A percentile compares a stretch with the other conserved stretches of the same genome.
Evolutionary conservation across 1,140 invertebrate species (phyloP).

Genomic region (Drosophila eugracilis): DNA sequence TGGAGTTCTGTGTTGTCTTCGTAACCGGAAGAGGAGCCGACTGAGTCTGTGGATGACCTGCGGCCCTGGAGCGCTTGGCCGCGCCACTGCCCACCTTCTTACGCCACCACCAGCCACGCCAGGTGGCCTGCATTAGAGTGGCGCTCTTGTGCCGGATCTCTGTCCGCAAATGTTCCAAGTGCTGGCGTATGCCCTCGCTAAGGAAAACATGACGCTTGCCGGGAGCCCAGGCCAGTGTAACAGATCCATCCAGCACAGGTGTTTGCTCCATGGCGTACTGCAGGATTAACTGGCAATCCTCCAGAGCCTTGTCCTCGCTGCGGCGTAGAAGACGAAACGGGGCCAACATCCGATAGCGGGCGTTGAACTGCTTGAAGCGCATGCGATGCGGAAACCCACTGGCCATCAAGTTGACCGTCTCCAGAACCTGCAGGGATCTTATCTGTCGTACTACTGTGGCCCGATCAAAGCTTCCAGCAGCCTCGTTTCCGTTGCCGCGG

Average conservation of each 20-base stretch:
- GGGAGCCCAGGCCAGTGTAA: constrained; percentile 88
- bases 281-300: constrained; percentile 92
- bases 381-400: constrained; percentile 96
- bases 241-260: constrained; percentile 76
- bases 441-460: constrained; percentile 92
- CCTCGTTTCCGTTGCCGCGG: constrained; percentile 92
- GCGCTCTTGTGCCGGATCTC: constrained; percentile 92
- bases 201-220: constrained; percentile 97
- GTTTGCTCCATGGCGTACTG: constrained; percentile 87
- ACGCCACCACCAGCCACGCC: constrained; percentile 91
- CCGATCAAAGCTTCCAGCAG: constrained; percentile 92
- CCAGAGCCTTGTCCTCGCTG: constrained; percentile 92
- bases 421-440: constrained; percentile 95
- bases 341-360: constrained; percentile 92
- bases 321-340: constrained; percentile 90
- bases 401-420: constrained; percentile 98
- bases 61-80: constrained; percentile 33
- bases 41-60: constrained; percentile 4
- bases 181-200: constrained; percentile 96
- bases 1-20: constrained; percentile 29
- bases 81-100: constrained; percentile 88
- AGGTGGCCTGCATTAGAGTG: constrained; percentile 91
- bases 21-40: constrained; percentile 31
- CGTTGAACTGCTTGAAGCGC: constrained; percentile 97
- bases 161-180: constrained; percentile 92